phyloP scores from a whole-genome alignment of 2,888 invertebrate genomes.

The Lamellibrachia satsuma region DNA sequence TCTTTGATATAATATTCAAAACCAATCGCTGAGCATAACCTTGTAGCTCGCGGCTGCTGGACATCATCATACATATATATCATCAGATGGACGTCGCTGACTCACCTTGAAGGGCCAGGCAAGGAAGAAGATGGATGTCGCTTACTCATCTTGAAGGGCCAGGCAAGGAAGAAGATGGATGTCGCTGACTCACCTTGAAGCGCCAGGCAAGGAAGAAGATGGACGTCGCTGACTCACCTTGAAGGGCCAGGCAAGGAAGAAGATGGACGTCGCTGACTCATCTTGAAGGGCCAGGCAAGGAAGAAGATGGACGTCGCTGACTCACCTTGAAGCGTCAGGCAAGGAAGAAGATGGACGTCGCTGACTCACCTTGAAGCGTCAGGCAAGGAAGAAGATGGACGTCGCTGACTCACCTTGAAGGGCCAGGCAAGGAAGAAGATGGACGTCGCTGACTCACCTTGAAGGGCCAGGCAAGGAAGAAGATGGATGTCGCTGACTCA shows the following conservation, averaged over 20 bases:
- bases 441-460: conserved; percentile 72
- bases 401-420: conserved; percentile 75
- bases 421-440: conserved; percentile 97
- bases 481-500: conserved; percentile 62
- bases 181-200: conserved; percentile 76
- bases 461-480: conserved; percentile 94
- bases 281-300: conserved; percentile 97
- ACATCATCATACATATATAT: too few species aligned
- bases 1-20: too few species aligned
- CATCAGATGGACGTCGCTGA: neutral
- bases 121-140: conserved; percentile 71
- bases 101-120: conserved; percentile 96
- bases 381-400: conserved; percentile 79
- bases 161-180: conserved; percentile 88
- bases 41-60: too few species aligned
- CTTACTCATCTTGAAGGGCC: conserved; percentile 86
- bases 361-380: conserved; percentile 87
- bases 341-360: conserved; percentile 80
- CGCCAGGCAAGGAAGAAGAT: conserved; percentile 91
- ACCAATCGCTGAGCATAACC: too few species aligned
- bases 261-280: conserved; percentile 69
- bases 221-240: conserved; percentile 71
- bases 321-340: conserved; percentile 94
- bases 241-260: conserved; percentile 98
- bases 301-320: conserved; percentile 61